A percentile compares a stretch with the other conserved stretches of the same genome.
phyloP scores from a whole-genome alignment of 1,140 invertebrate species.

The Drosophila malerkotliana region DNA sequence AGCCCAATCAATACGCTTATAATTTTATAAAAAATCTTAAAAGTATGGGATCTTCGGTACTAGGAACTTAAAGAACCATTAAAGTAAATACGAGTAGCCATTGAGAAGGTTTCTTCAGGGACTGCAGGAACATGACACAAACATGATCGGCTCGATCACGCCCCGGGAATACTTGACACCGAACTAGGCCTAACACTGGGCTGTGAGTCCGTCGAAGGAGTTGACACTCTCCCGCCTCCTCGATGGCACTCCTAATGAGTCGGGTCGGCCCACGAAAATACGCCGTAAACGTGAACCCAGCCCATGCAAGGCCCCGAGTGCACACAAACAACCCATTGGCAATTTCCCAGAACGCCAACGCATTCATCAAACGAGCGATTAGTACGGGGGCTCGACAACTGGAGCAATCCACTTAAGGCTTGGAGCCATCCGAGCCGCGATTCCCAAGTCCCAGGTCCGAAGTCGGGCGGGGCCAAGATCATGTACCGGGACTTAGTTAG shows the following conservation, averaged over 20 bases:
- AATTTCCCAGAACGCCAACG: slow-evolving; percentile 81
- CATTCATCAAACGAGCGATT: slow-evolving; percentile 75
- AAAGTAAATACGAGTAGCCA: no score
- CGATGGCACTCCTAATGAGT: slow-evolving; percentile 40
- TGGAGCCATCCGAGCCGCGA: slow-evolving; percentile 28
- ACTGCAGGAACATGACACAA: slow-evolving; percentile 56
- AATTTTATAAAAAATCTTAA: no score
- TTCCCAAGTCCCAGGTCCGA: slow-evolving; percentile 34
- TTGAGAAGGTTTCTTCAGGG: not conserved
- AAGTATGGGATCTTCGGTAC: no score
- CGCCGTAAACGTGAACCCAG: slow-evolving; percentile 23
- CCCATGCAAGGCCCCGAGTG: slow-evolving; percentile 3
- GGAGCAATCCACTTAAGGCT: slow-evolving; percentile 66
- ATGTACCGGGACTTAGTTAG: slow-evolving; percentile 48
- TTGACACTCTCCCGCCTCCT: slow-evolving; percentile 21
- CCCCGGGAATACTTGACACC: slow-evolving; percentile 68
- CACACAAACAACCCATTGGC: slow-evolving; percentile 53
- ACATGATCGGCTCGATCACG: slow-evolving; percentile 70
- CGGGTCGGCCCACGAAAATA: slow-evolving; percentile 26
- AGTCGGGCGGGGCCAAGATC: slow-evolving; percentile 63
- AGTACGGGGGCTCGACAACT: slow-evolving; percentile 53
- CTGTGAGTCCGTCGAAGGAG: slow-evolving; percentile 10
- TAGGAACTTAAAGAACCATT: not conserved
- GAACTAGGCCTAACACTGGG: slow-evolving; percentile 24
- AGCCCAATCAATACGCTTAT: no score